Evolutionary conservation across 2,888 invertebrate genomes (phyloP).

Genomic region (Andrena fulva): DNA sequence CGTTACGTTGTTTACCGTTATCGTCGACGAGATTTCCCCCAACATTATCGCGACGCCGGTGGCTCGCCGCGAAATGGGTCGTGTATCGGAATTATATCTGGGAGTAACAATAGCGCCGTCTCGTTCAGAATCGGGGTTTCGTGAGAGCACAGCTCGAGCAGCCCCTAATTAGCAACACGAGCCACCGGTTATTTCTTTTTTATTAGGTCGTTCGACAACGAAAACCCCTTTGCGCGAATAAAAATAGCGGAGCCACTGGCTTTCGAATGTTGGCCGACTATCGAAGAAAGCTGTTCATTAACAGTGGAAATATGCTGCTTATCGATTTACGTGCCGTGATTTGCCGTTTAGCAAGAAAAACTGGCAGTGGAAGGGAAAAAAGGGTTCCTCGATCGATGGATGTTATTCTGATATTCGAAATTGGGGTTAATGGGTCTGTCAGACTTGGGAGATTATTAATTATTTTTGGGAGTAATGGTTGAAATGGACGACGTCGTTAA

Average conservation of each 20-base stretch:
- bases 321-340: too few relatives aligned
- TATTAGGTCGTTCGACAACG: conserved; percentile 25
- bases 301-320: not conserved
- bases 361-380: too few relatives aligned
- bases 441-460: too few relatives aligned
- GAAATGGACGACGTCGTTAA: too few relatives aligned
- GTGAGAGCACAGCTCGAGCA: conserved; percentile 8
- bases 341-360: too few relatives aligned
- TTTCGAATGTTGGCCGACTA: not conserved
- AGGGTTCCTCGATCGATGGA: too few relatives aligned
- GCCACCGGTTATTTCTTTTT: conserved; percentile 7
- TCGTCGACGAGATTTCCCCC: not conserved
- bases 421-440: too few relatives aligned
- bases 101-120: conserved; percentile 3
- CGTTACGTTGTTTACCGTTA: conserved; percentile 2
- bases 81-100: conserved; percentile 4
- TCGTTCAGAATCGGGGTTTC: conserved; percentile 16
- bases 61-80: conserved; percentile 9
- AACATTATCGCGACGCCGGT: conserved; percentile 1
- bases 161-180: conserved; percentile 28
- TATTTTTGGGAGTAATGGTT: too few relatives aligned
- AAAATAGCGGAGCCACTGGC: not conserved
- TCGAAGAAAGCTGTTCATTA: not conserved
- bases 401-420: too few relatives aligned
- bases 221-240: not conserved